phyloP scores from a whole-genome alignment of 2,888 invertebrate species.

The Galeruca laticollis region DNA sequence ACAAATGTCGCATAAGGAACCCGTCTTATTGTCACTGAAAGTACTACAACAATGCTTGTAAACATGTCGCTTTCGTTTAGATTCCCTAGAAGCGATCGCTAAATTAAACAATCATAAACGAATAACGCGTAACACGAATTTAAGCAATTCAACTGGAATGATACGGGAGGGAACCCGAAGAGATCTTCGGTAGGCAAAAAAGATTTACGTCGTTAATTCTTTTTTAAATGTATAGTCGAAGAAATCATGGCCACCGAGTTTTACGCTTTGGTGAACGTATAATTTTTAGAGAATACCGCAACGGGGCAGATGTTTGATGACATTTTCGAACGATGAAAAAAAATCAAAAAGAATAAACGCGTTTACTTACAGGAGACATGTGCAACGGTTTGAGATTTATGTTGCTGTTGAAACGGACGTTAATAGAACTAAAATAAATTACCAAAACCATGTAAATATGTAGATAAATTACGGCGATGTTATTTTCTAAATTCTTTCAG shows the following conservation, averaged over 20 bases:
- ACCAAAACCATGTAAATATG: too few species aligned
- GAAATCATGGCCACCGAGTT: slow-evolving; percentile 39
- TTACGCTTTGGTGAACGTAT: slow-evolving; percentile 34
- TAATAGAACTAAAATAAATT: too few species aligned
- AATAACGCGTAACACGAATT: slow-evolving; percentile 53
- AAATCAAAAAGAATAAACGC: not conserved
- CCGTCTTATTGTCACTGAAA: slow-evolving; percentile 56
- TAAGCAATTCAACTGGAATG: slow-evolving; percentile 51
- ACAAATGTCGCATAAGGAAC: slow-evolving; percentile 57
- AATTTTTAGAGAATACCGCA: slow-evolving; percentile 23
- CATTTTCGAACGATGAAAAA: slow-evolving; percentile 10
- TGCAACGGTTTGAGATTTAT: not conserved
- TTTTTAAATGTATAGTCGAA: slow-evolving; percentile 39
- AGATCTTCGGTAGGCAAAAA: slow-evolving; percentile 33
- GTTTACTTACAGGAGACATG: slow-evolving; percentile 4
- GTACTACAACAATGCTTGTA: slow-evolving; percentile 56
- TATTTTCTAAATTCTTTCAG: too few species aligned
- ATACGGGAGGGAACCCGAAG: slow-evolving; percentile 36
- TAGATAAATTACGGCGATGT: too few species aligned
- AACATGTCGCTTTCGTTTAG: slow-evolving; percentile 57
- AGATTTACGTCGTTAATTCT: slow-evolving; percentile 43
- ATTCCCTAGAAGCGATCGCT: slow-evolving; percentile 52
- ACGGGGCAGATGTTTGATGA: slow-evolving; percentile 21
- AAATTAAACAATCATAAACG: slow-evolving; percentile 62
- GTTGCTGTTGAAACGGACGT: too few species aligned